phyloP scores from a whole-genome alignment of 2,797 vertebrate species.

The Phataginus tetradactyla region DNA sequence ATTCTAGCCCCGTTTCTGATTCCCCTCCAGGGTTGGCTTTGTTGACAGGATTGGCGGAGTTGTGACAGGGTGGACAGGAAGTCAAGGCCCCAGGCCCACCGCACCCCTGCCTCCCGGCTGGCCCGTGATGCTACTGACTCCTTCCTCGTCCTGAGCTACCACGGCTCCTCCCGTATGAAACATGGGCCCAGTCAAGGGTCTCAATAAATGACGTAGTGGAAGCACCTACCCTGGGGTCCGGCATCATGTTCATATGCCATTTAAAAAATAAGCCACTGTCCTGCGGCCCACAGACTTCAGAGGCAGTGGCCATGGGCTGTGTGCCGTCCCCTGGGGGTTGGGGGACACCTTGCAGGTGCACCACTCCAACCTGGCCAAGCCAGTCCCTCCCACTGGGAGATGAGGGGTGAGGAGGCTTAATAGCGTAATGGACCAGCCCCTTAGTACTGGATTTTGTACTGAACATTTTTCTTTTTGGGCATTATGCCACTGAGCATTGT shows the following conservation, averaged over 20 bases:
- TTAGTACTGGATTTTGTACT: not conserved
- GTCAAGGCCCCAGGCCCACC: fast-evolving
- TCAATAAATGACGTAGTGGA: not conserved
- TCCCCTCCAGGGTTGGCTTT: not conserved
- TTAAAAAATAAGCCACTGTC: not conserved
- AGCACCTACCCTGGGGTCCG: not conserved
- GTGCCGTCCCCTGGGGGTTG: not conserved
- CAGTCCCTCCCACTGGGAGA: not conserved
- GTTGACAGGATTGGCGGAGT: too few relatives aligned
- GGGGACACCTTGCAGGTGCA: not conserved
- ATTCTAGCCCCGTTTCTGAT: not conserved
- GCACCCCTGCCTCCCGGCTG: fast-evolving
- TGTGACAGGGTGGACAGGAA: fast-evolving
- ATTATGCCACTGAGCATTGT: not conserved
- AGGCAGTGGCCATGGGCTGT: fast-evolving
- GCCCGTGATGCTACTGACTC: not conserved
- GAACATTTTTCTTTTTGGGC: not conserved
- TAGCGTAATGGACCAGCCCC: too few relatives aligned
- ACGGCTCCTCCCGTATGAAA: not conserved
- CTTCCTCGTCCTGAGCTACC: not conserved
- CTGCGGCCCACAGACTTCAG: not conserved
- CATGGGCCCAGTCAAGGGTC: not conserved
- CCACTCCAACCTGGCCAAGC: not conserved
- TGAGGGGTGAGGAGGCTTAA: fast-evolving
- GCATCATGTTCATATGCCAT: not conserved